phyloP scores from a whole-genome alignment of 1,140 invertebrate species.

The Aphelinus certus region DNA sequence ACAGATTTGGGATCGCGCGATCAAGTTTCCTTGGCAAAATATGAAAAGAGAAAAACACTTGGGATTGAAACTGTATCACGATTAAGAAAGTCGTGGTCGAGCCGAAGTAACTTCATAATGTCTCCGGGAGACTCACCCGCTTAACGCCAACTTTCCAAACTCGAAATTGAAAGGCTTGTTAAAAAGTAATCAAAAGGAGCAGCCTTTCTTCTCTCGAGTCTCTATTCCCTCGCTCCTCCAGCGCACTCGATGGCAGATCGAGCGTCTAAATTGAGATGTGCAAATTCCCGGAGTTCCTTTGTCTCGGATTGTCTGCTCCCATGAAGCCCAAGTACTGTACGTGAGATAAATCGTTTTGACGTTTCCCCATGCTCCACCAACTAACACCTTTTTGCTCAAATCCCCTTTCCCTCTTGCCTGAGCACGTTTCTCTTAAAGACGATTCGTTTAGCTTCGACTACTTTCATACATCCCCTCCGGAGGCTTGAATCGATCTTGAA shows the following conservation, averaged over 20 bases:
- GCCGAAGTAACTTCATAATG: conserved; percentile 10
- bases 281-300: not conserved
- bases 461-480: too few relatives aligned
- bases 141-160: conserved; percentile 3
- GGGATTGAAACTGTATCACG: conserved; percentile 2
- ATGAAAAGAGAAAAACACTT: not conserved
- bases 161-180: conserved; percentile 26
- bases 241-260: not conserved
- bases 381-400: too few relatives aligned
- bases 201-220: not conserved
- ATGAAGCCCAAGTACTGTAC: not conserved
- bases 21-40: not conserved
- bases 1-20: not conserved
- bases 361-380: not conserved
- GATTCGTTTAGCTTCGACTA: too few relatives aligned
- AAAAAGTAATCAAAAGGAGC: conserved; percentile 24
- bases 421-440: too few relatives aligned
- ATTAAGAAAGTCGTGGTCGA: conserved; percentile 16
- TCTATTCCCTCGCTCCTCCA: too few relatives aligned
- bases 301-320: not conserved
- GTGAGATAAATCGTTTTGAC: not conserved
- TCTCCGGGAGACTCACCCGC: not conserved
- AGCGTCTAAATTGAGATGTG: conserved; percentile 11
- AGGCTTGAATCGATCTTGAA: too few relatives aligned
- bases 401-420: too few relatives aligned